Percentiles rank a stretch among this genome's conserved stretches.
These are phyloP conservation scores for Spinus pinus DNA, from an alignment of 2,797 vertebrate genomes.

Conservation along the genomic window DNA sequence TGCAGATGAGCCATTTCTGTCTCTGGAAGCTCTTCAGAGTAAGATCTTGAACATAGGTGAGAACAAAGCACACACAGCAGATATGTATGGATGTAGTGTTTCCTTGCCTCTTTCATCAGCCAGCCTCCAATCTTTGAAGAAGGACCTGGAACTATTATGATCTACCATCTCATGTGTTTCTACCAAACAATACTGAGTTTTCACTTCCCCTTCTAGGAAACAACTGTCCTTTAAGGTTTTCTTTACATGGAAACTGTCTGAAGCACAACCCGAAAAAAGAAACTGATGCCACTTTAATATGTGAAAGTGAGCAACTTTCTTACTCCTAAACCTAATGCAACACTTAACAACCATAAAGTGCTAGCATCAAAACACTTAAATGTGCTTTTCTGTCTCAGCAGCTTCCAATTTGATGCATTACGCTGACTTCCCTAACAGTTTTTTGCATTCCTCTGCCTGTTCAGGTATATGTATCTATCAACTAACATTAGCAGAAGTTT, in stretches of 20 bases:
- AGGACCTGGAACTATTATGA: neutral
- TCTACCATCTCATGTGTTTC: neutral
- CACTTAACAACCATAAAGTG: neutral
- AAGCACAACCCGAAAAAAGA: neutral
- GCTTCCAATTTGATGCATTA: neutral
- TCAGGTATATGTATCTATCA: neutral
- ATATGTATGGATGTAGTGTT: neutral
- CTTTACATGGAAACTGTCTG: neutral
- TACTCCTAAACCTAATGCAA: neutral
- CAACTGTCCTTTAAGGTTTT: neutral
- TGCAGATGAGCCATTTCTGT: conserved; percentile 87
- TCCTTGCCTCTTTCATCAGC: neutral
- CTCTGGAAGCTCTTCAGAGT: conserved; percentile 73
- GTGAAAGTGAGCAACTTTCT: neutral
- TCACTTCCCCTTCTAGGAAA: neutral
- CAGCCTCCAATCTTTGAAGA: neutral
- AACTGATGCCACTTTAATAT: neutral
- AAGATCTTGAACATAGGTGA: conserved; percentile 86
- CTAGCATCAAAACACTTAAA: neutral
- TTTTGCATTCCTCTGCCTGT: neutral
- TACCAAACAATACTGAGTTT: neutral
- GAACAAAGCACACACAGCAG: neutral
- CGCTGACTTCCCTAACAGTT: neutral
- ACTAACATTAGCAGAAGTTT: neutral
- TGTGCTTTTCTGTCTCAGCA: neutral